Evolutionary conservation across 1,140 invertebrate genomes (phyloP), one percentile per base, ranked within the genome.

Genomic region (Cotesia chilonis): DNA sequence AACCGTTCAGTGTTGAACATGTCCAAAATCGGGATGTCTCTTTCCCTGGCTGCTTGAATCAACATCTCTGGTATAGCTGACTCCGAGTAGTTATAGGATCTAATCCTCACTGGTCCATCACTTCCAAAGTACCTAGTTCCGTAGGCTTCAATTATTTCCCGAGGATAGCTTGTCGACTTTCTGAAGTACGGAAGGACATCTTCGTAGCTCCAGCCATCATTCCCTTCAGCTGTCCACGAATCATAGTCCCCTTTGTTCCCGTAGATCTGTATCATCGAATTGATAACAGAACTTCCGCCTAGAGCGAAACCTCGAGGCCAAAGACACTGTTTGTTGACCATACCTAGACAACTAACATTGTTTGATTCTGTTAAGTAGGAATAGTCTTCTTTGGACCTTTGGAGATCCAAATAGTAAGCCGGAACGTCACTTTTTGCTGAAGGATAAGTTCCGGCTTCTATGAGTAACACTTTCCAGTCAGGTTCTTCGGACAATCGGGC

Each of bases 201-300:
- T 4, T 91, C 85, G 78, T 89, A 92, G 9, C 76, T 80, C 88
- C 88, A 89, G 0, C 90, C 90, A 0, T 75, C 51, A 71, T 89
- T 88, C 0, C 91, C 91, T 20, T 87, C 79, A 6, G 77, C 74
- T 4, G 88, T 88, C 92, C 92, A 94, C 0, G 87, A 75, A 78
- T 94, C 88, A 76, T 90, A 94, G 76, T 94, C 92, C 5, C 78
- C 80, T 2, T 88, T 87, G 81, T 93, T 92, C 0, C 94, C 94
- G 69, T 92, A 87, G 0, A 94, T 84, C 79, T 95, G 94, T 1
- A 94, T 83, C 94, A 96, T 95, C 2, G 91, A 94, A 84, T 96
- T 96, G 12, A 95, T 90, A 0, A 90, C 90, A 1, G 92, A 92
- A 9, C 90, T 91, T 1, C 96, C 96, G 2, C 95, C 95, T 4